These are phyloP conservation scores for Pegoplata infirma DNA, from an alignment of 2,888 invertebrate species.

Conservation along the genomic window DNA sequence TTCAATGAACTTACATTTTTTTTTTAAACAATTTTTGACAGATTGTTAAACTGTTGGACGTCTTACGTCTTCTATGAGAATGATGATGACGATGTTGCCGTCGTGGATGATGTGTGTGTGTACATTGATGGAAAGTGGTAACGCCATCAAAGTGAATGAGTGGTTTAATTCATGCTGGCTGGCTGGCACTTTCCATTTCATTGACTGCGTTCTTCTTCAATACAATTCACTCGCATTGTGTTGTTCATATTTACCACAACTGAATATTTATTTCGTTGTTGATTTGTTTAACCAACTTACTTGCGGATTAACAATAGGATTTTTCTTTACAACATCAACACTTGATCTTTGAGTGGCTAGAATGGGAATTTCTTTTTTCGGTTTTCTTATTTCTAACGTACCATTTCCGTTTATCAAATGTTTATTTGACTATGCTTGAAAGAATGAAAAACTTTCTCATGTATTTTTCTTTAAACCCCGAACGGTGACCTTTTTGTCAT, in stretches of 20 bases:
- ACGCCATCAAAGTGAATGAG: slow-evolving; percentile 42
- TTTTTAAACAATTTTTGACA: slow-evolving; percentile 53
- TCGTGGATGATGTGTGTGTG: slow-evolving; percentile 18
- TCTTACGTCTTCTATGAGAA: slow-evolving; percentile 10
- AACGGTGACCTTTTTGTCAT: slow-evolving; percentile 29
- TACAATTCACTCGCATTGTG: slow-evolving; percentile 16
- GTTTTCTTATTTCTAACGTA: neutral
- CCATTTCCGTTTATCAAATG: slow-evolving; percentile 27
- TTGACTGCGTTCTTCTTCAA: slow-evolving; percentile 39
- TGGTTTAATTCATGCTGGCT: slow-evolving; percentile 57
- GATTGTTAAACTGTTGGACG: slow-evolving; percentile 60
- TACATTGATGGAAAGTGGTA: slow-evolving; percentile 31
- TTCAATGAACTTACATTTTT: slow-evolving; percentile 58
- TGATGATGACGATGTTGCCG: neutral
- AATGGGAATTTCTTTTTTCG: slow-evolving; percentile 9
- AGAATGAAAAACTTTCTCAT: slow-evolving; percentile 35
- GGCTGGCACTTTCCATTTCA: slow-evolving; percentile 61
- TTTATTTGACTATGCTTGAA: neutral
- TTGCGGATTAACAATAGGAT: slow-evolving; percentile 37
- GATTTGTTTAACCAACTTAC: slow-evolving; percentile 50
- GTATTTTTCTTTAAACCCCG: neutral
- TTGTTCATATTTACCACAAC: slow-evolving; percentile 12
- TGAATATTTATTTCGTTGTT: slow-evolving; percentile 11
- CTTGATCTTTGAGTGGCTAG: slow-evolving; percentile 49
- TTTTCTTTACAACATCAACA: slow-evolving; percentile 27